Evolutionary conservation across 2,888 invertebrate species (phyloP).

Genomic region (Invenusta paracnida): DNA sequence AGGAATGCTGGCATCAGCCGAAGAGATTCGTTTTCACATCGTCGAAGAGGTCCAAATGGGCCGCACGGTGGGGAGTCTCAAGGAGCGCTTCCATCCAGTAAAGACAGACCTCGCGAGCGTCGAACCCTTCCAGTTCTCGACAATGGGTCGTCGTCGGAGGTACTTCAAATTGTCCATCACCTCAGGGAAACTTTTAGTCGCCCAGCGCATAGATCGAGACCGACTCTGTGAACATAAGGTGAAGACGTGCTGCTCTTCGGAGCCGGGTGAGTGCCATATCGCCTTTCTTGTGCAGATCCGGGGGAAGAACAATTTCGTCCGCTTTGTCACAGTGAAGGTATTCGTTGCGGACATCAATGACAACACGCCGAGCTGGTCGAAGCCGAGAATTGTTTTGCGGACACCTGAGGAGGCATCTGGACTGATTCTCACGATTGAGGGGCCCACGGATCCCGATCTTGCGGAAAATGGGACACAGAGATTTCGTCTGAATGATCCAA

Average conservation of each 20-base stretch:
- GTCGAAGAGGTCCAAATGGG: not conserved
- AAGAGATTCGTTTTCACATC: too few species aligned
- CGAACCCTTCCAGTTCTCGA: not conserved
- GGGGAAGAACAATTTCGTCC: not conserved
- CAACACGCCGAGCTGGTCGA: not conserved
- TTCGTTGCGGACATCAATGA: conserved; percentile 12
- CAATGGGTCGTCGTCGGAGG: not conserved
- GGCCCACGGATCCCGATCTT: not conserved
- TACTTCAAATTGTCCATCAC: not conserved
- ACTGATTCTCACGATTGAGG: not conserved
- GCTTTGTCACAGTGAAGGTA: not conserved
- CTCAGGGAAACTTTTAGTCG: not conserved
- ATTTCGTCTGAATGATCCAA: not conserved
- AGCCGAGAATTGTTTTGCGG: not conserved
- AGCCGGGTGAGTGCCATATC: not conserved
- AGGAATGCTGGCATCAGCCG: too few species aligned
- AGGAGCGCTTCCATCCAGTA: not conserved
- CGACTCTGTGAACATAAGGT: not conserved
- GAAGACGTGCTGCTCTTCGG: not conserved
- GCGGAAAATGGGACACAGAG: not conserved
- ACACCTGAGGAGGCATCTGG: not conserved
- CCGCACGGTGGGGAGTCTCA: not conserved
- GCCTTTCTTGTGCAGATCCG: not conserved
- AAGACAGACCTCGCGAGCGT: not conserved
- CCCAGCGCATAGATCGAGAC: conserved; percentile 19